Evolutionary conservation across 2,113 vertebrate species (phyloP).

Genomic region (Sebastes schlegelii): DNA sequence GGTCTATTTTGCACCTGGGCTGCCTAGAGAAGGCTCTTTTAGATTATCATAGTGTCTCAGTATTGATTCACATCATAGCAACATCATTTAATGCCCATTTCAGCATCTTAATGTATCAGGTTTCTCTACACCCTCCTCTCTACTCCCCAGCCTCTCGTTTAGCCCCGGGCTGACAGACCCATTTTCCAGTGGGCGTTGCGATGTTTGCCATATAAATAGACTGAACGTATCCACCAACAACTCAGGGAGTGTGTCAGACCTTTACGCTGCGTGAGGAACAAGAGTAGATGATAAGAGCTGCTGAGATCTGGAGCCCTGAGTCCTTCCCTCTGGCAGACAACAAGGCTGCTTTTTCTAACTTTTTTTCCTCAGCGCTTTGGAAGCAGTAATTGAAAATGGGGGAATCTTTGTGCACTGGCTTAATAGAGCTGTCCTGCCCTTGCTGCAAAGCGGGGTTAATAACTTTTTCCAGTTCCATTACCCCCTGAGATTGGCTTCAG

Average conservation of each 20-base stretch:
- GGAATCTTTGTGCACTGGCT: slow-evolving; percentile 79
- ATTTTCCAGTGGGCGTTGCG: slow-evolving; percentile 55
- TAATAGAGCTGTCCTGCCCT: slow-evolving; percentile 83
- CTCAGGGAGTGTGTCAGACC: slow-evolving; percentile 52
- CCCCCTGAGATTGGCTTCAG: slow-evolving; percentile 82
- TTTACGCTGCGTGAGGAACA: slow-evolving; percentile 55
- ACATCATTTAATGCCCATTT: slow-evolving; percentile 12
- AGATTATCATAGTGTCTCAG: neutral
- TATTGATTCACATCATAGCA: slow-evolving; percentile 11
- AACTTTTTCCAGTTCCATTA: slow-evolving; percentile 85
- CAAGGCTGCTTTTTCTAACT: slow-evolving; percentile 59
- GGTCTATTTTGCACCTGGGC: neutral
- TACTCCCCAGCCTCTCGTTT: slow-evolving; percentile 25
- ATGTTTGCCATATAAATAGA: slow-evolving; percentile 72
- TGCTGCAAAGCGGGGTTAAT: slow-evolving; percentile 83
- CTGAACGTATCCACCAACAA: slow-evolving; percentile 67
- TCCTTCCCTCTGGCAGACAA: slow-evolving; percentile 49
- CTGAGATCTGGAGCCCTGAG: slow-evolving; percentile 33
- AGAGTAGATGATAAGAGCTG: slow-evolving; percentile 60
- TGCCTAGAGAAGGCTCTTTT: neutral
- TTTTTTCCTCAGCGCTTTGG: slow-evolving; percentile 48
- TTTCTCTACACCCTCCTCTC: neutral
- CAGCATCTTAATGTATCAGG: neutral
- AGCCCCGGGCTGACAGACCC: slow-evolving; percentile 34
- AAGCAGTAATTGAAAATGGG: slow-evolving; percentile 82